Base-by-base conservation (phyloP, 1,140 invertebrate species). In the Dolichoris vasculosae region DNA sequence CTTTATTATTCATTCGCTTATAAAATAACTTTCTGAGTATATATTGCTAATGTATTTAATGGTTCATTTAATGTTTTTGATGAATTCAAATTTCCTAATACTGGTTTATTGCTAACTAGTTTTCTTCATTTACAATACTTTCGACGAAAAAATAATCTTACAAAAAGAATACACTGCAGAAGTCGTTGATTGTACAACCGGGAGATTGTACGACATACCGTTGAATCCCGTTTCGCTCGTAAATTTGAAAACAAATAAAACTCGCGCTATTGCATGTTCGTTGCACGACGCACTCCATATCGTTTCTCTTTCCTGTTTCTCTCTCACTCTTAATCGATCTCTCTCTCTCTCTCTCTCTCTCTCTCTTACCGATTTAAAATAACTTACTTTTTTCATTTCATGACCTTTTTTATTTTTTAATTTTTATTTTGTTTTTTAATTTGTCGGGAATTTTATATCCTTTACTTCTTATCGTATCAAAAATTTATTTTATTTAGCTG, bases 171-270 rank as follows among this genome's bases (percentile, higher is more conserved):
- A 32, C n/a, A 82, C 69, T n/a, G 38, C 40, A 30, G 23, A 69
- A 48, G 40, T 48, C 43, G 43, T 46, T 32, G 35, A 40, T 64
- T 59, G 26, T 35, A 17, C 38, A 46, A 40, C 40, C n/a, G 79
- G 32, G 30, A 46, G 35, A 63, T 71, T 48, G 46, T 35, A 6
- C 73, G 40, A 75, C 43, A 67, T 78, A 59, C 64, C 43, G 38
- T 69, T 67, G 55, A 84, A 84, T 84, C 82, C 75, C 40, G 35
- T 76, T 77, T 67, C 43, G 38, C 75, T 84, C 75, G 75, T 84
- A 84, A 78, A 84, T 76, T 67, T 67, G 43, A 69, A 51, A 64
- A 78, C 73, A 83, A 83, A 83, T 83, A 83, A 83, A 76, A 83
- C 73, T 75, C 59, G 75, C 13, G 71, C 75, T 78, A 67, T 82